phyloP scores from a whole-genome alignment of 2,797 vertebrate genomes.

The Sebastes oblongus region DNA sequence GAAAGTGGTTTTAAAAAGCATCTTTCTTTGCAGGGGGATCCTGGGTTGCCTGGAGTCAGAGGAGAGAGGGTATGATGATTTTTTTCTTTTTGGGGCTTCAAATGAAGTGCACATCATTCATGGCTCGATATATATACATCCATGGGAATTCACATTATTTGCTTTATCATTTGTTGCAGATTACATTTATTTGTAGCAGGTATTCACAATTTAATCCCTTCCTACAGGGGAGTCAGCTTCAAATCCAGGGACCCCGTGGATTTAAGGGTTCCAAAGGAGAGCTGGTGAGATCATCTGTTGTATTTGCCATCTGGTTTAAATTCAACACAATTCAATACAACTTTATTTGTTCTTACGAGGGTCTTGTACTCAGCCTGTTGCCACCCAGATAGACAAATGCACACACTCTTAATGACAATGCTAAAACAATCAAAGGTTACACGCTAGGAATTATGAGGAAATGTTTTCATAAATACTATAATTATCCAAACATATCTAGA shows the following conservation, averaged over 20 bases:
- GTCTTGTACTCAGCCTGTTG: neutral
- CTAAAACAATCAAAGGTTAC: neutral
- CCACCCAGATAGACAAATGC: neutral
- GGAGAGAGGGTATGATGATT: conserved; percentile 86
- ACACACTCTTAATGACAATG: neutral
- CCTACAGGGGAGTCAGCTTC: conserved; percentile 83
- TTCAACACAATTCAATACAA: neutral
- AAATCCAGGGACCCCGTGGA: conserved; percentile 86
- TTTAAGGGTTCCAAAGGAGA: conserved; percentile 90
- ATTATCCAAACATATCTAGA: neutral
- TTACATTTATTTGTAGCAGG: neutral
- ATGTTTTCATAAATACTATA: neutral
- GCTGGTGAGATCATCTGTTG: conserved; percentile 70
- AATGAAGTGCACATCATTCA: neutral
- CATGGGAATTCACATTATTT: neutral
- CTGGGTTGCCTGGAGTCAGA: conserved; percentile 82
- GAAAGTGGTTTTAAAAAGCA: neutral
- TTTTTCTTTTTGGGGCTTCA: neutral
- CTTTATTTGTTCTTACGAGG: neutral
- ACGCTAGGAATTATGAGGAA: neutral
- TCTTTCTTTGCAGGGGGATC: conserved; percentile 81
- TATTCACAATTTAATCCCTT: conserved; percentile 11
- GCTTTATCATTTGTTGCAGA: neutral
- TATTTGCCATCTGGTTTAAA: neutral
- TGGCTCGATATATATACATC: neutral